Evolutionary conservation across 92 coral and sea anemone genomes (phyloP).

Genomic region (Parazoanthus swiftii): DNA sequence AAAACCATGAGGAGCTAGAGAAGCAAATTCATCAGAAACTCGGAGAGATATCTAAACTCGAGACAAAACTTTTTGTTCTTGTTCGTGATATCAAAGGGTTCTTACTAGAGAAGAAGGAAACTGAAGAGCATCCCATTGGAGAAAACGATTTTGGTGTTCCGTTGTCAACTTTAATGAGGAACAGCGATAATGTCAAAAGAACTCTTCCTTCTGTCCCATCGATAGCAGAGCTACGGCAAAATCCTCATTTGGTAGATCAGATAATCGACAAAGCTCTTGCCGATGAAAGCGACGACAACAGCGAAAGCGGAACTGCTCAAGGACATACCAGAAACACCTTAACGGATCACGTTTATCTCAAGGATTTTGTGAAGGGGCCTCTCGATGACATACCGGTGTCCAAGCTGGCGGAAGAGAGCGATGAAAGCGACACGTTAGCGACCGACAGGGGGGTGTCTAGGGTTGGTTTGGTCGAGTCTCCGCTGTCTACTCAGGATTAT

Average conservation of each 20-base stretch:
- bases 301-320: conserved; percentile 60
- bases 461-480: conserved; percentile 89
- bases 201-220: conserved; percentile 43
- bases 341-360: conserved; percentile 66
- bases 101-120: conserved; percentile 58
- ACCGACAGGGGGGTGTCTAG: conserved; percentile 82
- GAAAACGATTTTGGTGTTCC: conserved; percentile 55
- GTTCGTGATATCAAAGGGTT: conserved; percentile 75
- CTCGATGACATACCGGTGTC: conserved; percentile 84
- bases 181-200: conserved; percentile 17
- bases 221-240: conserved; percentile 63
- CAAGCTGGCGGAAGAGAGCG: conserved; percentile 81
- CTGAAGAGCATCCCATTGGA: conserved; percentile 9
- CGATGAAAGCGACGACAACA: conserved; percentile 46
- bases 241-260: conserved; percentile 74
- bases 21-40: conserved; percentile 68
- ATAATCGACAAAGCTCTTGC: conserved; percentile 79
- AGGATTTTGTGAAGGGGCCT: conserved; percentile 71
- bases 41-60: conserved; percentile 62
- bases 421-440: conserved; percentile 79
- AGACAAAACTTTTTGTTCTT: conserved; percentile 60
- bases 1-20: conserved; percentile 51
- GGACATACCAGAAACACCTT: conserved; percentile 77
- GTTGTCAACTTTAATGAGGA: conserved; percentile 24
- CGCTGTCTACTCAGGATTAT: conserved; percentile 85